Conservation (phyloP, 2,888 invertebrate species). For the Emmelina monodactyla region DNA sequence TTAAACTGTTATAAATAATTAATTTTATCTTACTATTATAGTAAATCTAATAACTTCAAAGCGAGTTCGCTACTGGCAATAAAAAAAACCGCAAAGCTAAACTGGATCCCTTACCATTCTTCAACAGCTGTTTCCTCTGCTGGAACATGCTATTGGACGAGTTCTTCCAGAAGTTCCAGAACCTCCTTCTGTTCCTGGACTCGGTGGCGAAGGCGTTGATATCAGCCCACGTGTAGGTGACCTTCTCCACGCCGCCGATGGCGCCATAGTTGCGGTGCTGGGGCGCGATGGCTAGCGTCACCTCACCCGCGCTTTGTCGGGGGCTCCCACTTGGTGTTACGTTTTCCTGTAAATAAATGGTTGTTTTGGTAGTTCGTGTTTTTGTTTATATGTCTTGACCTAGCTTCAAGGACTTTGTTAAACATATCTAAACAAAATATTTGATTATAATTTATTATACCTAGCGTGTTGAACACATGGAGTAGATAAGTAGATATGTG, state of each 20-base stretch:
- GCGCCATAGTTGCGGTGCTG: constrained; percentile 41
- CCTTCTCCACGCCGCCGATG: constrained; percentile 48
- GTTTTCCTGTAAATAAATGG: constrained; percentile 34
- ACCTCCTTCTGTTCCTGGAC: constrained; percentile 47
- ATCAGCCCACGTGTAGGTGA: constrained; percentile 82
- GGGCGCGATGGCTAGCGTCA: constrained; percentile 31
- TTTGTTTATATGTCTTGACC: no score
- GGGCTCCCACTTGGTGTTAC: constrained; percentile 35
- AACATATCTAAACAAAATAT: no score
- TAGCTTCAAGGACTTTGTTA: no score
- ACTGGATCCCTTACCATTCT: constrained; percentile 71
- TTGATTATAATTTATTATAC: no score
- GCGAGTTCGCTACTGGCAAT: no score
- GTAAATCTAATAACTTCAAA: no score
- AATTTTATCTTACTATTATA: no score
- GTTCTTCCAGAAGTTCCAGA: constrained; percentile 53
- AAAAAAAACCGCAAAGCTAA: no score
- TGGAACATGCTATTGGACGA: constrained; percentile 44
- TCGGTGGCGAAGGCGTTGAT: constrained; percentile 77
- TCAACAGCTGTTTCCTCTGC: constrained; percentile 75
- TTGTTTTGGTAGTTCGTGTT: no score
- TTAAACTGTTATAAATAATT: no score
- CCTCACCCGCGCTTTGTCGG: constrained; percentile 35
- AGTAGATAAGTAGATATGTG: no score
- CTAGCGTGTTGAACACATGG: no score